Base-by-base conservation (phyloP, 2,888 invertebrate genomes). In the Yponomeuta cagnagella region DNA sequence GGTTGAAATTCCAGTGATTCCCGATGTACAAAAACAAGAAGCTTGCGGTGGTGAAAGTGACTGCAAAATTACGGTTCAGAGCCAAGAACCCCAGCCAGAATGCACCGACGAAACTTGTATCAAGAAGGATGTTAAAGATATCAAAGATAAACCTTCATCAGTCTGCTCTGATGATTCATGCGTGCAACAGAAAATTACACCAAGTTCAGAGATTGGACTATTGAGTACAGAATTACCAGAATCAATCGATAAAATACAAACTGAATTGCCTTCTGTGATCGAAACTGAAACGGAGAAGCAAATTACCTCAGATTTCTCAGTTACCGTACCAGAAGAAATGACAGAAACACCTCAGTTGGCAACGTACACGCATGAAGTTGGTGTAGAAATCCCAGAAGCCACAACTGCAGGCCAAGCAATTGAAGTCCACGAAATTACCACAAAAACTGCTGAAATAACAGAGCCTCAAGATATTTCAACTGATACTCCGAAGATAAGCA, bases 81-180 rank as follows among this genome's bases (percentile, higher is more conserved):
- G 76, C 58, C 43, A 70, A 72, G 15, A 72, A 48, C 72, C 75
- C 73, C 73, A 75, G 72, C 30, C 70, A 15, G 82, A 83, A 72
- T 88, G 89, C 72, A 75, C 73, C 33, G 84, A 80, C 70, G 83
- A 82, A 73, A 77, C 76, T 48, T 90, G 90, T 74, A 80, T 79
- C 75, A 80, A 81, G 70, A 83, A 84, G 73, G 83, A 85, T 72
- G 74, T 72, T 66, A 30, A 78, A 52, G 73, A 77, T 70, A 68
- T 73, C 72, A 77, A 77, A 65, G 74, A 76, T 69, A 74, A 78
- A 71, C 23, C 75, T 70, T 78, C 82, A 71, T 70, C 77, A 72
- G 75, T 79, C 72, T 85, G 87, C 76, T 72, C 75, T 71, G 82
- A 77, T 67, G 48, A 74, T 68, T 75, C 81, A 37, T 88, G 88